Evolutionary conservation across 2,888 invertebrate species (phyloP), one percentile per base, ranked within the genome.

Genomic region (Druceiella hillmani): DNA sequence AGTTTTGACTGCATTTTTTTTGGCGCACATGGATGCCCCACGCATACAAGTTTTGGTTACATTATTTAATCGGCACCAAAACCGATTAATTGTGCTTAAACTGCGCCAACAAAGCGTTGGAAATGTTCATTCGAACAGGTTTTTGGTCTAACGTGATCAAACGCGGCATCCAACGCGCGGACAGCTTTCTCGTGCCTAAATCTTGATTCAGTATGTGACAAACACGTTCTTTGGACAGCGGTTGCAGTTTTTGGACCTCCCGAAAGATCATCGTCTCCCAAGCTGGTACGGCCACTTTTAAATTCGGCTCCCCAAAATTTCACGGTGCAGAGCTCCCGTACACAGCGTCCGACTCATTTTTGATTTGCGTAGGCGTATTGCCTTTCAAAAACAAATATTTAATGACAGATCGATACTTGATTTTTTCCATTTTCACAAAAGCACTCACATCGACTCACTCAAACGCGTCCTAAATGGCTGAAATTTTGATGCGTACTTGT

Each of bases 1-100:
- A 11, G 27, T 27, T 27, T 27, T 10, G 10, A 27, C 27, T 7
- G 10, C 11, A 7, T 10, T 27, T 27, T 5, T 41, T 17, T 50
- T 47, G n/a, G n/a, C n/a, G 27, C 48, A n/a, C n/a, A n/a, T n/a
- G 43, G 4, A 41, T 50, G 36, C 40, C 49, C 31, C 47, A 41
- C 30, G 50, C 47, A 13, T 53, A 45, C 50, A 49, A 54, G 15
- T 47, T 52, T 48, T 57, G 49, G 48, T 53, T 52, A 27, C 7
- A 27, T 9, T 27, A 27, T 11, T 22, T 47, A 49, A 28, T 52
- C 42, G 40, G 40, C 45, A 43, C 40, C 15, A 35, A 35, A 35
- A n/a, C 33, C 35, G 4, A 16, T 13, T 35, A n/a, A n/a, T n/a
- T n/a, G n/a, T n/a, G n/a, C n/a, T n/a, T n/a, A n/a, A n/a, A n/a